A percentile compares a stretch with the other conserved stretches of the same genome.
phyloP scores from a whole-genome alignment of 2,113 vertebrate species.

The Zosterops hypoxanthus region DNA sequence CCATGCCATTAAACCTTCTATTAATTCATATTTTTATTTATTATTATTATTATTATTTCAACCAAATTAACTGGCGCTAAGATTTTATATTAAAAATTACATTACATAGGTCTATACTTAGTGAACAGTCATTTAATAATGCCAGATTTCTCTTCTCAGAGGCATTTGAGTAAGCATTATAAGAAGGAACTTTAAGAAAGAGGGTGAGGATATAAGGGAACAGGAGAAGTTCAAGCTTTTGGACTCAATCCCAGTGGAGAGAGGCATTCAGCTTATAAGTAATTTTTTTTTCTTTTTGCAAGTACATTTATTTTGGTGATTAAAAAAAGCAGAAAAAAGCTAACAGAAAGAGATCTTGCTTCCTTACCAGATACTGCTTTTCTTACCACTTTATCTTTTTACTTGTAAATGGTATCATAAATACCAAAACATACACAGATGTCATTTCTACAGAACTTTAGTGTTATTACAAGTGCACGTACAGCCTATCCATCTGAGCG shows the following conservation, averaged over 20 bases:
- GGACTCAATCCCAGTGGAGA: background rate
- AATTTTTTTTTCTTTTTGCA: background rate
- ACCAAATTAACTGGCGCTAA: background rate
- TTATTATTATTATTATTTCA: background rate
- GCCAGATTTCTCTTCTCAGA: background rate
- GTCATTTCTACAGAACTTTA: background rate
- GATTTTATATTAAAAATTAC: background rate
- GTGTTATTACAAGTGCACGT: background rate
- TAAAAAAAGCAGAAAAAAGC: background rate
- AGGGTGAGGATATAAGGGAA: background rate
- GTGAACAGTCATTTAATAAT: background rate
- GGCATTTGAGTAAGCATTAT: background rate
- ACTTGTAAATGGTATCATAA: background rate
- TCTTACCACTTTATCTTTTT: background rate
- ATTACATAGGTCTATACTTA: background rate
- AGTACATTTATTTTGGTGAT: background rate
- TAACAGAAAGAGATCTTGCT: background rate
- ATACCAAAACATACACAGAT: slow-evolving; percentile 15
- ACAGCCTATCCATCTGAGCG: background rate
- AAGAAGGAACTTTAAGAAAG: background rate
- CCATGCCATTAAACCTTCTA: background rate
- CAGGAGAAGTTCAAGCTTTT: background rate
- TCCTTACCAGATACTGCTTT: background rate
- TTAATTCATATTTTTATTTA: background rate
- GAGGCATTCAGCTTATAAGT: background rate